phyloP scores from a whole-genome alignment of 2,797 vertebrate species.

The Rhinella marina region DNA sequence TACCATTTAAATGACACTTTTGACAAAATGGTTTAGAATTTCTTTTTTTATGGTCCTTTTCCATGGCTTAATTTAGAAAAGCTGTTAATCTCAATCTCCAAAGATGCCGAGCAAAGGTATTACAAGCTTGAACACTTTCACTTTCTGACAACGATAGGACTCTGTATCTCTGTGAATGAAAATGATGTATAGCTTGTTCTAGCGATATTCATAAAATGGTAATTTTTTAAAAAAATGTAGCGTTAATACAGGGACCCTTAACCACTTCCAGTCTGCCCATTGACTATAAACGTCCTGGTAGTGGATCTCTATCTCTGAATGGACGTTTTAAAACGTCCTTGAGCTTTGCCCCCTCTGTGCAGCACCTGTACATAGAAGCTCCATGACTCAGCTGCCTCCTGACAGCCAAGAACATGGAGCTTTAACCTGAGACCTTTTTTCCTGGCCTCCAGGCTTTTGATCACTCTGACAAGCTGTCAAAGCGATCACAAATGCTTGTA shows the following conservation, averaged over 20 bases:
- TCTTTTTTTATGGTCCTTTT: background rate
- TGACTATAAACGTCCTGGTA: too few relatives aligned
- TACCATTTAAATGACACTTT: conserved; percentile 48
- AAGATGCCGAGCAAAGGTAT: conserved; percentile 22
- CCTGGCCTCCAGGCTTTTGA: too few relatives aligned
- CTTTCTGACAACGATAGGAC: background rate
- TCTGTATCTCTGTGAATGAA: background rate
- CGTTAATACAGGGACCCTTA: background rate
- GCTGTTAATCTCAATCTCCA: conserved; percentile 29
- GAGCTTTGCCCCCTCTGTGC: too few relatives aligned
- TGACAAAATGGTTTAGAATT: conserved; percentile 25
- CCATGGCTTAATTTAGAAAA: conserved; percentile 32
- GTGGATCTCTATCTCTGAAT: too few relatives aligned
- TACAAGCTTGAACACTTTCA: conserved; percentile 31
- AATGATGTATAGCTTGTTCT: background rate
- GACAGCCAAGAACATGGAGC: too few relatives aligned
- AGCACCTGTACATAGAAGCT: too few relatives aligned
- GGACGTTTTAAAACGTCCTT: too few relatives aligned
- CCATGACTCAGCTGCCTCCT: too few relatives aligned
- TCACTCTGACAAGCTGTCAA: too few relatives aligned
- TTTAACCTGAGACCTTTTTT: too few relatives aligned
- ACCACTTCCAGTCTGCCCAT: too few relatives aligned
- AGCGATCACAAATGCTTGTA: too few relatives aligned
- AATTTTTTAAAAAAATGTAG: background rate
- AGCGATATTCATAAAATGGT: background rate